Conservation (phyloP, 2,797 vertebrate species). For the Naso thynnoides region DNA sequence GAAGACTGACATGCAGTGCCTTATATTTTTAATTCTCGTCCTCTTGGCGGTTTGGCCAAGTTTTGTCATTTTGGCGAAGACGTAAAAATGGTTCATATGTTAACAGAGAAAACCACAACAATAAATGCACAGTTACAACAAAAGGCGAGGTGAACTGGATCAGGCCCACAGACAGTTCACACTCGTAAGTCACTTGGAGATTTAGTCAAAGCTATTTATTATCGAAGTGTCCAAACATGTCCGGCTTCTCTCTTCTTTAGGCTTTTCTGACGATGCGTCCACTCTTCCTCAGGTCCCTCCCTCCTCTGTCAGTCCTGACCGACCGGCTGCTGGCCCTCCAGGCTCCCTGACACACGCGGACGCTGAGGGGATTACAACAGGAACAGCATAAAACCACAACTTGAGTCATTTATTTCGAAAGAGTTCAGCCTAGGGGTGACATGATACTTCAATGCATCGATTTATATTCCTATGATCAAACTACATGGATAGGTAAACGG, state of each 20-base stretch:
- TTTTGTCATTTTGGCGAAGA: not conserved
- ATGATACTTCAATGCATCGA: too few relatives aligned
- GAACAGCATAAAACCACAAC: not conserved
- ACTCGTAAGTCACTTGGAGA: not conserved
- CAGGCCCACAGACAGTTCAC: not conserved
- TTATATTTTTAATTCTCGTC: not conserved
- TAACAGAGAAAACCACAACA: slow-evolving; percentile 2
- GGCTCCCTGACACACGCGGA: slow-evolving; percentile 67
- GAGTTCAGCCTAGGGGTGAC: too few relatives aligned
- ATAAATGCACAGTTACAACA: not conserved
- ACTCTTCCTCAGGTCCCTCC: slow-evolving; percentile 85
- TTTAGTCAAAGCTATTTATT: not conserved
- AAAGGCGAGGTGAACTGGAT: slow-evolving; percentile 2
- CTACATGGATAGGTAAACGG: too few relatives aligned
- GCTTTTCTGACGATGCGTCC: slow-evolving; percentile 90
- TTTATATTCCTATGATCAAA: too few relatives aligned
- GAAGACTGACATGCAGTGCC: not conserved
- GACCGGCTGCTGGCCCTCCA: slow-evolving; percentile 78
- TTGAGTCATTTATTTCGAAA: too few relatives aligned
- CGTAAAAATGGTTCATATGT: not conserved
- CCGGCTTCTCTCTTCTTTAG: slow-evolving; percentile 42
- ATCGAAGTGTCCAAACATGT: not conserved
- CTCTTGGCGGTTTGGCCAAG: slow-evolving; percentile 1
- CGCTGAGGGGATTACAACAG: slow-evolving; percentile 39
- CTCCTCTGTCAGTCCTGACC: slow-evolving; percentile 64